Base-by-base conservation (phyloP, 2,797 vertebrate species). In the Bovichtus variegatus region DNA sequence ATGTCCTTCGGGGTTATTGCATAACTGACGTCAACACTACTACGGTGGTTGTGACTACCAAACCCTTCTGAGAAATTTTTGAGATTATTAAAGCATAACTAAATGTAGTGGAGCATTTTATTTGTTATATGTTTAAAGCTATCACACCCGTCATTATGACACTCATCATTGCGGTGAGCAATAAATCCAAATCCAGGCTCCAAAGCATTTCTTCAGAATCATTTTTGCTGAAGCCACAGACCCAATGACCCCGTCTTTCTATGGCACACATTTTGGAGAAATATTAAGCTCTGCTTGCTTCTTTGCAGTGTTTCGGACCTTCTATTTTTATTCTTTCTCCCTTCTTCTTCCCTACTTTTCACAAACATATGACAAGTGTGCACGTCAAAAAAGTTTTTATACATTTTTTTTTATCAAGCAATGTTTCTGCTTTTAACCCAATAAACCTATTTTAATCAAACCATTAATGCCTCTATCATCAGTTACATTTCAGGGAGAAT, bases 1-100 rank as follows among this genome's bases (percentile, higher is more conserved):
- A 79, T 21, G 44, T 69, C 67, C 2, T 63, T 70, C 13, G 16
- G 23, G 57, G 15, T 60, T 68, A 43, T 72, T 54, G 31, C 57
- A 34, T 11, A 19, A 54, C 80, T 66, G 75, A 78, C 55, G 57
- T 53, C 46, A 78, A 57, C 68, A 50, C n/a, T 3, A 9, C 12
- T 6, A 13, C 25, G 40, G 47, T 16, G 16, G 2, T 3, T 36
- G 15, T 7, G 41, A 41, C 25, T n/a, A 27, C 41, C 19, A 57
- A 15, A 19, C 51, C 9, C 59, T 21, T 11, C n/a, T 34, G 19
- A 49, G 38, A 53, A 64, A 16, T 41, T 29, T 3, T 4, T n/a
- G 5, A 19, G 19, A 50, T 31, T 25, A 19, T 27, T 19, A 38
- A 40, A 18, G 2, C 6, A 25, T 21, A 43, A 9, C 9, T 57